phyloP scores from a whole-genome alignment of 2,888 invertebrate species.

The Stratiomys singularior region DNA sequence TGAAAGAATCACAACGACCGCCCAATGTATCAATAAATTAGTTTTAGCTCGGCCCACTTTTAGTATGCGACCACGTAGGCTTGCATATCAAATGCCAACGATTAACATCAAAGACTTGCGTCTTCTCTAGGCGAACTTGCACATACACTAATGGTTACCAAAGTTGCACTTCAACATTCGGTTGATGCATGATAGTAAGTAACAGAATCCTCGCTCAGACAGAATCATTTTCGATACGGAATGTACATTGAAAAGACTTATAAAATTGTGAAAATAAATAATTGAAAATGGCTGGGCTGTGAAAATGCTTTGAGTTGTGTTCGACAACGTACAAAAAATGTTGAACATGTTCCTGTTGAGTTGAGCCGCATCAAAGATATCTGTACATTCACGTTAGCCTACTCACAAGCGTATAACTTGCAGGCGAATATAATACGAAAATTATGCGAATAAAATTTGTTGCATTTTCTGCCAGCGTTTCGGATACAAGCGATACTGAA shows the following conservation, averaged over 20 bases:
- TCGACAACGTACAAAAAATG: not conserved
- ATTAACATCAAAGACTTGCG: constrained; percentile 13
- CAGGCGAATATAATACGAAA: constrained; percentile 42
- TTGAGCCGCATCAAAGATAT: constrained; percentile 14
- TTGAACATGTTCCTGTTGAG: not conserved
- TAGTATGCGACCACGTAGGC: constrained; percentile 10
- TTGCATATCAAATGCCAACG: not conserved
- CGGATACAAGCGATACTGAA: not conserved
- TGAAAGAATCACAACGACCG: constrained; percentile 21
- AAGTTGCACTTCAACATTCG: not conserved
- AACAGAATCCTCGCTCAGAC: not conserved
- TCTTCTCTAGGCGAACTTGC: constrained; percentile 28
- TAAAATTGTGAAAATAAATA: constrained; percentile 42
- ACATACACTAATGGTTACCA: not conserved
- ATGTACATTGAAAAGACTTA: constrained; percentile 34
- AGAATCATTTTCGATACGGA: constrained; percentile 14
- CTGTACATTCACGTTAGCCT: constrained; percentile 1
- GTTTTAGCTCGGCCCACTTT: constrained; percentile 36
- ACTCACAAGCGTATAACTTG: constrained; percentile 2
- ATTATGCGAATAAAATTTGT: constrained; percentile 44
- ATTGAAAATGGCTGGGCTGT: constrained; percentile 33
- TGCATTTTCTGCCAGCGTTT: constrained; percentile 30
- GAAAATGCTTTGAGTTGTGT: not conserved
- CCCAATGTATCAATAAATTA: constrained; percentile 46
- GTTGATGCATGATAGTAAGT: not conserved